phyloP scores from a whole-genome alignment of 37 sponge, comb jelly and placozoan genomes.

The Halisarca cf. caerulea region DNA sequence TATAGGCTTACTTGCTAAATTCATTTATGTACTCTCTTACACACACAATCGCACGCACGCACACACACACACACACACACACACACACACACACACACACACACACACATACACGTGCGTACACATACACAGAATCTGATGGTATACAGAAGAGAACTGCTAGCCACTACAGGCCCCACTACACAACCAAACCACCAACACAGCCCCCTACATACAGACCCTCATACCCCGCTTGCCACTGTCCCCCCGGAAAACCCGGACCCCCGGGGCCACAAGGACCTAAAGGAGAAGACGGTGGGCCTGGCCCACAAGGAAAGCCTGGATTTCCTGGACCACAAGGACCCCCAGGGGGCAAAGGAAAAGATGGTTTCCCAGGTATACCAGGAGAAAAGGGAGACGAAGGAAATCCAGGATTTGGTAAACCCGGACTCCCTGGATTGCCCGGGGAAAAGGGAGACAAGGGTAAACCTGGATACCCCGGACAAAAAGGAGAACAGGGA shows the following conservation, averaged over 20 bases:
- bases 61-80: background rate
- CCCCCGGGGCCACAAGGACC: background rate
- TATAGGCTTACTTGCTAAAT: too few relatives aligned
- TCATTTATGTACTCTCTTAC: too few relatives aligned
- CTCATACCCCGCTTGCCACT: background rate
- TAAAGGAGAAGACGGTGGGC: background rate
- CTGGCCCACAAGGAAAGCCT: background rate
- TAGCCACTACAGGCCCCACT: too few relatives aligned
- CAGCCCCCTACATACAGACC: background rate
- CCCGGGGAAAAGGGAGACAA: constrained; percentile 11
- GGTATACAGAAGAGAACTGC: too few relatives aligned
- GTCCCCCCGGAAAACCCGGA: background rate
- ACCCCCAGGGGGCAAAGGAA: constrained; percentile 26
- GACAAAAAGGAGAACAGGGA: constrained; percentile 30
- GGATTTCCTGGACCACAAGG: constrained; percentile 10
- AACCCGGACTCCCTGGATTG: constrained; percentile 6
- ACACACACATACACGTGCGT: background rate
- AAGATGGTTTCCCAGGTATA: constrained; percentile 6
- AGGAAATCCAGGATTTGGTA: constrained; percentile 34
- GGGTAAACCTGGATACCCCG: background rate
- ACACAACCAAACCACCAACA: background rate
- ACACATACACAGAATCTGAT: background rate
- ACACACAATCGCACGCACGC: background rate
- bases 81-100: background rate
- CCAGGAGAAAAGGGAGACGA: background rate